Conservation (phyloP, 2,113 vertebrate species). For the Pogona vitticeps region DNA sequence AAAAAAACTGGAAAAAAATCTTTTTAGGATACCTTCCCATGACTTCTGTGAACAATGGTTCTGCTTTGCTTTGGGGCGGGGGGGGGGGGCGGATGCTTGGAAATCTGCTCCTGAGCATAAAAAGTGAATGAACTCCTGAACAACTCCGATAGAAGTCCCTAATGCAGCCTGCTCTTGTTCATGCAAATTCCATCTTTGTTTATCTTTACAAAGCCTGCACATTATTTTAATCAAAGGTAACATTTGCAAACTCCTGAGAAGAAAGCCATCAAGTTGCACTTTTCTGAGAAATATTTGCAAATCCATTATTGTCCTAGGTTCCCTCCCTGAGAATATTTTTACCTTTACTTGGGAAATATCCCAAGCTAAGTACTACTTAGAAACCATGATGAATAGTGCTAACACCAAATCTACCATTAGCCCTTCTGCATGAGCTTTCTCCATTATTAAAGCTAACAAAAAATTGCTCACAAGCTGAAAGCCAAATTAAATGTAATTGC, state of each 20-base stretch:
- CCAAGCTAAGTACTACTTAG: constrained; percentile 64
- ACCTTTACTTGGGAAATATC: constrained; percentile 57
- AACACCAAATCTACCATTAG: constrained; percentile 58
- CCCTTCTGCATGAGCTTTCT: constrained; percentile 55
- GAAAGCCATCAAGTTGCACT: constrained; percentile 58
- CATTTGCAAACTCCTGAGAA: constrained; percentile 61
- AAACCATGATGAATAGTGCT: constrained; percentile 61
- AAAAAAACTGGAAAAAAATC: not conserved
- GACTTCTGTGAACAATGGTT: not conserved
- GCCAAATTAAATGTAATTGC: constrained; percentile 74
- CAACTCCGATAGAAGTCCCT: not conserved
- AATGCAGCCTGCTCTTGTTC: constrained; percentile 1
- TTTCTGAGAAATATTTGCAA: constrained; percentile 47
- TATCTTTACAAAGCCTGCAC: constrained; percentile 48
- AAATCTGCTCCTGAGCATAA: not conserved
- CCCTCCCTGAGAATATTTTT: constrained; percentile 47
- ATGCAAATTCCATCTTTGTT: constrained; percentile 32
- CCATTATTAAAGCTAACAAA: constrained; percentile 49
- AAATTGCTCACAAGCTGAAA: constrained; percentile 59
- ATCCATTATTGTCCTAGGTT: constrained; percentile 59
- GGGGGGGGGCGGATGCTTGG: not conserved
- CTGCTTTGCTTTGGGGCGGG: not conserved
- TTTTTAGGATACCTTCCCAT: not conserved
- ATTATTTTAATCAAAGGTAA: constrained; percentile 30
- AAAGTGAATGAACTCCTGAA: not conserved